Percentiles rank a stretch among this genome's conserved stretches.
phyloP scores from a whole-genome alignment of 1,140 invertebrate genomes.

The Rhyzopertha dominica region DNA sequence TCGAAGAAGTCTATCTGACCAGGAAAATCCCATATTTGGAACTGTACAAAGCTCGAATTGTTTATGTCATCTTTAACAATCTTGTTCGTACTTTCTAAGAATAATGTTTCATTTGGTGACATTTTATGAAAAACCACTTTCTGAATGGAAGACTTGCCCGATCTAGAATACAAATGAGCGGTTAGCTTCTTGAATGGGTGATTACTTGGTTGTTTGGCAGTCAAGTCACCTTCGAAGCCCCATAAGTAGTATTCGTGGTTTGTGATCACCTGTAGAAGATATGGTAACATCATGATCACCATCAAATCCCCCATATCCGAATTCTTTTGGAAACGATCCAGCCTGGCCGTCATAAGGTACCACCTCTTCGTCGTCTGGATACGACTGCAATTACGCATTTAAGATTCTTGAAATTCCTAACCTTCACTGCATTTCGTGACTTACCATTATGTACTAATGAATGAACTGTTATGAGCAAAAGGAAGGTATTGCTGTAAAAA shows the following conservation, averaged over 20 bases:
- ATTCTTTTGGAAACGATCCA: conserved; percentile 89
- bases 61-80: conserved; percentile 97
- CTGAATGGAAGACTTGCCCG: conserved; percentile 99
- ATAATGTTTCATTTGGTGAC: conserved; percentile 99
- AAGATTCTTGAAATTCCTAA: too few relatives aligned
- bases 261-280: conserved; percentile 63
- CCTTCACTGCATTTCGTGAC: too few relatives aligned
- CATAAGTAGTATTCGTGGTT: conserved; percentile 93
- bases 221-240: conserved; percentile 67
- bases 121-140: conserved; percentile 99
- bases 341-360: conserved; percentile 45
- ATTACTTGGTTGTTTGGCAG: too few relatives aligned
- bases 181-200: background rate
- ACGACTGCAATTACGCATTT: too few relatives aligned
- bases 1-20: conserved; percentile 98
- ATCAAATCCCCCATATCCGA: conserved; percentile 85
- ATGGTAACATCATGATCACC: conserved; percentile 52
- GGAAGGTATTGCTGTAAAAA: too few relatives aligned
- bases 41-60: conserved; percentile 98
- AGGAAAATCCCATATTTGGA: conserved; percentile 99
- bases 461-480: too few relatives aligned
- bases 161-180: conserved; percentile 56
- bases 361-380: conserved; percentile 59
- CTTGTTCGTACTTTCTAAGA: conserved; percentile 97
- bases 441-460: too few relatives aligned